Base-by-base conservation (phyloP, 2,888 invertebrate species). In the Drosophila setosimentum region DNA sequence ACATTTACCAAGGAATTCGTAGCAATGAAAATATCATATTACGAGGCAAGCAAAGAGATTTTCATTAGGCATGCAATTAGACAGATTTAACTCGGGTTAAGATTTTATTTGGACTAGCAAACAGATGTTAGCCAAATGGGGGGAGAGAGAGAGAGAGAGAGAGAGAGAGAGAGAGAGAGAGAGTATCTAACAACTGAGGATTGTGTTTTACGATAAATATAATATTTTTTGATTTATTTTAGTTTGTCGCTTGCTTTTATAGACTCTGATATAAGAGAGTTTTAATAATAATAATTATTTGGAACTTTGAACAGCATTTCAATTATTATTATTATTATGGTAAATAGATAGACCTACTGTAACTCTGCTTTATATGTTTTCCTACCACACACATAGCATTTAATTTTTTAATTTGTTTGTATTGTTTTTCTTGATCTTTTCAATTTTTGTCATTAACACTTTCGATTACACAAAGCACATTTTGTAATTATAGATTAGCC, bases 11-110 rank as follows among this genome's bases (percentile, higher is more conserved):
- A 53, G 55, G 29, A 69, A 71, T 73, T 62, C 58, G 42, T 54
- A 16, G 55, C 6, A 24, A 48, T 48, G 30, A 69, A 72, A 78
- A 69, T 83, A 84, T 84, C 84, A 73, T 42, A 73, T 89, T 84
- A 83, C 84, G 11, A 13, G 50, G 42, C 40, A 55, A 49, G 68
- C 51, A 54, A 42, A 33, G 16, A 58, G 50, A 59, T 67, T 21
- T 30, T 16, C 37, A 50, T 16, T 21, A 42, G 49, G 33, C 68
- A 65, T 50, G 66, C 73, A 87, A 87, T 84, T 89, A 76, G 84
- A 78, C 65, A 50, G 53, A 57, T 67, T 68, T 48, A 60, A 60
- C 53, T 68, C 48, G 66, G 55, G 37, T 1, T 37, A 24, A 35
- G 51, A 35, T 53, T 32, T 21, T 0, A 29, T 21, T 42, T 27